phyloP scores from a whole-genome alignment of 2,113 vertebrate genomes.

The Tapirus terrestris region DNA sequence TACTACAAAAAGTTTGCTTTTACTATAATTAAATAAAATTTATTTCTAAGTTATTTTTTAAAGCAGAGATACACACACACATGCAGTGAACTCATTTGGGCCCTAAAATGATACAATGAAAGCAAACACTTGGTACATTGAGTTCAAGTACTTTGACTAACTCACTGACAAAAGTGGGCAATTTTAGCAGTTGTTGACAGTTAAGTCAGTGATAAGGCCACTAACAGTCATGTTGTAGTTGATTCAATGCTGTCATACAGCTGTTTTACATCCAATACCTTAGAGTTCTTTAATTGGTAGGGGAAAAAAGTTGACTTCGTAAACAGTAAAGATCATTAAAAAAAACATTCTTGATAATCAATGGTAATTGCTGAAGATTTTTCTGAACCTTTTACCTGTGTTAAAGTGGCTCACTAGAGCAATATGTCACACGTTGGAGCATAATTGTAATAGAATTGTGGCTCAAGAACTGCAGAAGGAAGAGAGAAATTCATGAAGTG shows the following conservation, averaged over 20 bases:
- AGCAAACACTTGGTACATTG: neutral
- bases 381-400: neutral
- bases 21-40: neutral
- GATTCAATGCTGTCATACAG: neutral
- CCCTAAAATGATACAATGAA: neutral
- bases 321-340: neutral
- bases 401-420: neutral
- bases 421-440: neutral
- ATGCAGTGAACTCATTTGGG: neutral
- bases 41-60: slow-evolving; percentile 1
- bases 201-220: neutral
- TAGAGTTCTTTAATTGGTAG: neutral
- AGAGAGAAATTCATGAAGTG: neutral
- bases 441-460: neutral
- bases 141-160: neutral
- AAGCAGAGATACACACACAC: neutral
- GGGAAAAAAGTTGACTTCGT: neutral
- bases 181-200: neutral
- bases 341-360: neutral
- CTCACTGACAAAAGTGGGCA: neutral
- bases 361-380: neutral
- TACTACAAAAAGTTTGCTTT: neutral
- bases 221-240: neutral
- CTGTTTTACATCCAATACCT: neutral
- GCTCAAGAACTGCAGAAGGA: neutral